Evolutionary conservation across 2,797 vertebrate species (phyloP).

Genomic region (Eremophila alpestris): DNA sequence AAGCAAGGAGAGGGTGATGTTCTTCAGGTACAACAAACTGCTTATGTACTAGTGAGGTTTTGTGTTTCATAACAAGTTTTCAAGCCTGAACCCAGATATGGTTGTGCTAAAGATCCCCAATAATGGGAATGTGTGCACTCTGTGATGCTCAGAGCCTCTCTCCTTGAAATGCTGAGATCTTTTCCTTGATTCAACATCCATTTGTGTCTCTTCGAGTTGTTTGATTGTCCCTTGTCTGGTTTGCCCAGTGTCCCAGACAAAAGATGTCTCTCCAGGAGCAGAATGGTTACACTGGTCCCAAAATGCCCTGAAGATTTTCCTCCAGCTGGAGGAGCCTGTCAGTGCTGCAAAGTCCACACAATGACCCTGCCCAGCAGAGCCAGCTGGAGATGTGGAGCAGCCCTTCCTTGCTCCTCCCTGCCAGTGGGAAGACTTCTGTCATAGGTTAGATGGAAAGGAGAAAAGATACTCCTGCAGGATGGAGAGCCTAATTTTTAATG

Average conservation of each 20-base stretch:
- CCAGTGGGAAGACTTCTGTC: background rate
- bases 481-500: background rate
- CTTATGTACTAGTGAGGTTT: background rate
- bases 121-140: rapidly evolving
- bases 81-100: background rate
- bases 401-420: background rate
- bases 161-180: background rate
- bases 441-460: background rate
- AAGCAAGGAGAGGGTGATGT: background rate
- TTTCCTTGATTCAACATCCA: background rate
- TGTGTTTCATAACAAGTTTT: background rate
- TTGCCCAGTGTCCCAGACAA: background rate
- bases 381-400: background rate
- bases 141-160: background rate
- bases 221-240: background rate
- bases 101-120: background rate
- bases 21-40: background rate
- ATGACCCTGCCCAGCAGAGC: background rate
- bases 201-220: background rate
- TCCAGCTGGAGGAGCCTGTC: background rate
- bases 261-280: background rate
- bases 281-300: background rate
- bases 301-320: background rate
- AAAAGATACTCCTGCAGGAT: background rate
- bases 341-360: background rate